phyloP scores from a whole-genome alignment of 2,113 vertebrate species.

The Bubalus kerabau region DNA sequence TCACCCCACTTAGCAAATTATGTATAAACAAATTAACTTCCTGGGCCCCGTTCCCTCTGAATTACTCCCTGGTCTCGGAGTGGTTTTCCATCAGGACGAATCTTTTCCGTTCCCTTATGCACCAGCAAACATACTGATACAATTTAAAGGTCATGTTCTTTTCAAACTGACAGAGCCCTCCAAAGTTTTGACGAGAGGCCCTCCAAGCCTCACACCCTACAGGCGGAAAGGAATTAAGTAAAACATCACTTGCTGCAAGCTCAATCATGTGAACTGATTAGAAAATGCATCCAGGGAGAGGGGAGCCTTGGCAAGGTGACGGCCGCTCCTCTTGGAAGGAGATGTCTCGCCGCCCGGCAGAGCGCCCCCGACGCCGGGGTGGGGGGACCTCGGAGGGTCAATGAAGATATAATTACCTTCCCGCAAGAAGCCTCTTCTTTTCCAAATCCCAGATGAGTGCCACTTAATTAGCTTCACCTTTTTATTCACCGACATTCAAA shows the following conservation, averaged over 20 bases:
- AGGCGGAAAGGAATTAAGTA: conserved; percentile 90
- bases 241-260: conserved; percentile 84
- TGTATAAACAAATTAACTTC: conserved; percentile 81
- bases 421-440: conserved; percentile 48
- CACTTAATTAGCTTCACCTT: conserved; percentile 27
- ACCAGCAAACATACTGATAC: conserved; percentile 99
- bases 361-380: conserved; percentile 70
- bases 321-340: conserved; percentile 79
- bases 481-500: background rate
- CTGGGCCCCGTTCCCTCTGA: conserved; percentile 76
- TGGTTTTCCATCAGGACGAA: conserved; percentile 89
- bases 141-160: conserved; percentile 99
- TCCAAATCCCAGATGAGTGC: background rate
- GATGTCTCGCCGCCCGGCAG: conserved; percentile 79
- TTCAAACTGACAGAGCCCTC: conserved; percentile 99
- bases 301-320: conserved; percentile 73
- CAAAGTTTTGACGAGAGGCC: conserved; percentile 96
- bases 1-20: conserved; percentile 55
- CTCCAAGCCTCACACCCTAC: conserved; percentile 87
- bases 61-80: conserved; percentile 84
- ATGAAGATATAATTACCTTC: conserved; percentile 81
- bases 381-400: conserved; percentile 63
- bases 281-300: conserved; percentile 81
- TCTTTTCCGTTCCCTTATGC: conserved; percentile 94
- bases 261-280: conserved; percentile 92